A percentile compares a stretch with the other conserved stretches of the same genome.
Evolutionary conservation across 2,113 vertebrate genomes (phyloP).

Genomic region (Podarcis raffonei): DNA sequence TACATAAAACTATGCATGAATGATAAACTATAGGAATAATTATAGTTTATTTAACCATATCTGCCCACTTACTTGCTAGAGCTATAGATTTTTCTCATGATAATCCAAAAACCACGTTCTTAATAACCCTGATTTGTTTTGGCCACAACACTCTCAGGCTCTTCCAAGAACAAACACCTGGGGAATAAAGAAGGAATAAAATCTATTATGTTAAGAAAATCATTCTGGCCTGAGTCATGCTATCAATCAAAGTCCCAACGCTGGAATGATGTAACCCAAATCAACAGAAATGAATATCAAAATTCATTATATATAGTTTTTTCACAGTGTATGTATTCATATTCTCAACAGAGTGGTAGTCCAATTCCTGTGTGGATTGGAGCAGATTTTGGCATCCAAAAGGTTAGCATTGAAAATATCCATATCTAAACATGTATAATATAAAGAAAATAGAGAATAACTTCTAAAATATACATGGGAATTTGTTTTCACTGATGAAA

Average conservation of each 20-base stretch:
- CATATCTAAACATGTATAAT: not conserved
- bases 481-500: conserved; percentile 11
- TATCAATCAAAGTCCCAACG: not conserved
- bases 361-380: not conserved
- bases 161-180: not conserved
- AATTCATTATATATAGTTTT: not conserved
- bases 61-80: not conserved
- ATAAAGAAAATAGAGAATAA: not conserved
- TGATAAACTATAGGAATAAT: no score
- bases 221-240: conserved; percentile 16
- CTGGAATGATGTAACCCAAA: conserved; percentile 41
- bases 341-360: not conserved
- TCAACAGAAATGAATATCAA: not conserved
- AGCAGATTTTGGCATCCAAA: not conserved
- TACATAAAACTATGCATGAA: not conserved
- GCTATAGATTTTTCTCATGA: not conserved
- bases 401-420: not conserved
- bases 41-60: not conserved
- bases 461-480: not conserved
- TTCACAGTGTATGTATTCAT: not conserved
- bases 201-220: conserved; percentile 23
- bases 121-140: conserved; percentile 31
- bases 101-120: not conserved
- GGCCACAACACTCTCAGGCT: not conserved
- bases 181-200: conserved; percentile 6